Evolutionary conservation across 23 tunicate species (phyloP).

Genomic region (Oikopleura vanhoeffeni): DNA sequence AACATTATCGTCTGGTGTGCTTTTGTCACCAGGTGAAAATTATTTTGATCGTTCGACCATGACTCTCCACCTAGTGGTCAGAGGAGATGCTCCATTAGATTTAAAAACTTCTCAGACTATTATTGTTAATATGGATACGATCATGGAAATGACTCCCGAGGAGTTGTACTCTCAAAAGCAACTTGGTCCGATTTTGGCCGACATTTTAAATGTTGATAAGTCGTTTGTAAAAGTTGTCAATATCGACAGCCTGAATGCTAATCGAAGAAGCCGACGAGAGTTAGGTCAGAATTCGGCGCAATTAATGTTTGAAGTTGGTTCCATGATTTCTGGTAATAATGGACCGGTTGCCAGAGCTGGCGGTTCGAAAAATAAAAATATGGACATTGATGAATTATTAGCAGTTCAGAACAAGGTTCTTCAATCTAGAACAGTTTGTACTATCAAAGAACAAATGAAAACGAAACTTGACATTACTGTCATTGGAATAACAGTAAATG

Average conservation of each 20-base stretch:
- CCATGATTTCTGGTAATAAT: not conserved
- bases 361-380: not conserved
- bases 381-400: not conserved
- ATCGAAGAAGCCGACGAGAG: not conserved
- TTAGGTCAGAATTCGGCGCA: not conserved
- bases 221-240: not conserved
- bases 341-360: not conserved
- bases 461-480: not conserved
- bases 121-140: not conserved
- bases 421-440: not conserved
- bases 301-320: not conserved
- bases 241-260: not conserved
- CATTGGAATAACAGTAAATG: not conserved
- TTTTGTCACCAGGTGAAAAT: not conserved
- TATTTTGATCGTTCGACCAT: not conserved
- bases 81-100: not conserved
- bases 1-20: not conserved
- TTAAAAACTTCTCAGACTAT: not conserved
- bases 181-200: not conserved
- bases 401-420: not conserved
- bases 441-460: not conserved
- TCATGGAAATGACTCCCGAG: slow-evolving; percentile 15
- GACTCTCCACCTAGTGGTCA: not conserved
- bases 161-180: not conserved
- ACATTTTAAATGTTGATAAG: not conserved